Conservation (phyloP, 2,888 invertebrate genomes). For the Antheraea assamensis region DNA sequence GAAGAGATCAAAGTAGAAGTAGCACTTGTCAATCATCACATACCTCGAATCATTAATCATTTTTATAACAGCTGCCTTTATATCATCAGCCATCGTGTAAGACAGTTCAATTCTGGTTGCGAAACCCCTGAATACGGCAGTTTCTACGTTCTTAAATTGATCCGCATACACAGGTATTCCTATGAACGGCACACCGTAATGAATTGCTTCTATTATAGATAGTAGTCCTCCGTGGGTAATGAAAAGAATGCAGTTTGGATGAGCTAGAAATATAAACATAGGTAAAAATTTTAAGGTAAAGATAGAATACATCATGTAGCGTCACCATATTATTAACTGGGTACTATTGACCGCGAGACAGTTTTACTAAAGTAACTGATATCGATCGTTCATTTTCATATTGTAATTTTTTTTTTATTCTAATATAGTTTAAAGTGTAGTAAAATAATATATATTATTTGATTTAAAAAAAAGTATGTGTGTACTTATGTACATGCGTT, state of each 20-base stretch:
- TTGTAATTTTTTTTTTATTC: too few relatives aligned
- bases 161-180: slow-evolving; percentile 55
- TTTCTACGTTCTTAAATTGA: slow-evolving; percentile 47
- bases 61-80: slow-evolving; percentile 36
- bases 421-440: too few relatives aligned
- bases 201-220: slow-evolving; percentile 51
- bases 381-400: too few relatives aligned
- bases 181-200: slow-evolving; percentile 52
- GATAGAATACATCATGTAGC: neutral
- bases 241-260: slow-evolving; percentile 47
- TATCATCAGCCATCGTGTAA: slow-evolving; percentile 34
- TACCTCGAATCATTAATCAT: slow-evolving; percentile 38
- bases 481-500: too few relatives aligned
- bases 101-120: slow-evolving; percentile 41
- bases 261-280: slow-evolving; percentile 39
- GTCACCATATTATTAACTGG: neutral
- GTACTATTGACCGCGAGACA: too few relatives aligned
- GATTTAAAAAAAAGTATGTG: too few relatives aligned
- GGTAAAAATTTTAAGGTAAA: neutral
- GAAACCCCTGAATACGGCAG: slow-evolving; percentile 46
- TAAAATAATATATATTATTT: too few relatives aligned
- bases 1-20: too few relatives aligned
- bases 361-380: too few relatives aligned
- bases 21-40: slow-evolving; percentile 15
- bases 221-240: slow-evolving; percentile 56